Base-by-base conservation (phyloP, 2,113 vertebrate genomes). In the Puma concolor region DNA sequence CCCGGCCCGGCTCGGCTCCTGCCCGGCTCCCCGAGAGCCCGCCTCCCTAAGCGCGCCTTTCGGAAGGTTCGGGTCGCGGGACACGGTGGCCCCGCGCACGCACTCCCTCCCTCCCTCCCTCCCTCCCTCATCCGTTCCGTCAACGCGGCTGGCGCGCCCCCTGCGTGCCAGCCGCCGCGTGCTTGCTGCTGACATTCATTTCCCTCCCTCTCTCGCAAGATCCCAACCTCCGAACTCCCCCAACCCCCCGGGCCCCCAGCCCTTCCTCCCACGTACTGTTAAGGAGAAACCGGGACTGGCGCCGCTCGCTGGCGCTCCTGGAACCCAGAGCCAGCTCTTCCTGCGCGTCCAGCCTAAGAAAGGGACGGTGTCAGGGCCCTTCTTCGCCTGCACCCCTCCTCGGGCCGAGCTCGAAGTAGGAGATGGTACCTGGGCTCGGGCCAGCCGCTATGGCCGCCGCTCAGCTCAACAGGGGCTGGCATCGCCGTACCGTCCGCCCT, bases 241-340 rank as follows among this genome's bases (percentile, higher is more conserved):
- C 16, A 1, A 2, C 1, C 41, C 76, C n/a, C 76, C 74, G 1
- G 1, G 4, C 44, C 76, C 36, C 54, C 54, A 23, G 4, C 14
- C 67, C 91, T 72, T 25, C 27, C 38, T 76, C 44, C 48, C 87
- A 94, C 99, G 95, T 98, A 99, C 99, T 99, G 95, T 98, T 99
- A 0, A 99, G 99, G 64, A 99, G 98, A 97, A 99, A 99, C 10
- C 99, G 98, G 5, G 99, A 99, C 48, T 99, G 98, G 19, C 99
- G 99, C 95, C 99, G 98, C 77, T 99, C 99, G 57, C 87, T 97
- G 21, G 98, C 84, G 15, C 98, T 95, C 52, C 94, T 85, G 60
- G 98, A 93, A 48, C 95, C 84, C 50, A 82, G 83, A 76, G 85
- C 63, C 2, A 60, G 36, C 74, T 97, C 96, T 88, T 96, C 97